Base-by-base conservation (phyloP, 2,113 vertebrate species). In the Ariopsis seemanni region DNA sequence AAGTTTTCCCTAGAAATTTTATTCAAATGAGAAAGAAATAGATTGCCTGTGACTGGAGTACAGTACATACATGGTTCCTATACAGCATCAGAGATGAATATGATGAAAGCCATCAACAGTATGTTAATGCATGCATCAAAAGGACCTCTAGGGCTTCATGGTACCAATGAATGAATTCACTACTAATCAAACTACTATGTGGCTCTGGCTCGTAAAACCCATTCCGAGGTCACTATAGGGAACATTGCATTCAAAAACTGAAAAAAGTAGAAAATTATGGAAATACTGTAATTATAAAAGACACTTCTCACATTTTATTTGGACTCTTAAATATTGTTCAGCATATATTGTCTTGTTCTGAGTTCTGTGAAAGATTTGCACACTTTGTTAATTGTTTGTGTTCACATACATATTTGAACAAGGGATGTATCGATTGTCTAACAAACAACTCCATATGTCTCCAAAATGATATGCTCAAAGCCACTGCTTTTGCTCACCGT, bases 21-120 rank as follows among this genome's bases (percentile, higher is more conserved):
- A 94, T 94, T 95, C 88, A 93, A 92, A 89, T 81, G 88, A 83
- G 30, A 82, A 92, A 91, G 81, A 57, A 91, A 92, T 78, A 89
- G 88, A 91, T 93, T 90, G 91, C 86, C 91, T 93, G 90, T 93
- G 89, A 93, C 83, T 85, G 89, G 92, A 91, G 88, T 89, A 90
- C 92, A 93, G 89, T 72, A 86, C 92, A 86, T 85, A 93, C 90
- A 92, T 91, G 92, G 65, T 93, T 86, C 89, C 82, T 91, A 91
- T 91, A 91, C 91, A 94, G 88, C 88, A 90, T 88, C 82, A 91
- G 69, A 90, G 78, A 87, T 83, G 71, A 52, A 83, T 83, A 88
- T 80, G 63, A 82, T 71, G 12, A 82, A 83, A 77, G 69, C 63
- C 18, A 67, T 42, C 69, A 85, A 65, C 7, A 86, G 50, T 62